A percentile compares a stretch with the other conserved stretches of the same genome.
Conservation (phyloP, 2,797 vertebrate species). For the Cottoperca gobio region DNA sequence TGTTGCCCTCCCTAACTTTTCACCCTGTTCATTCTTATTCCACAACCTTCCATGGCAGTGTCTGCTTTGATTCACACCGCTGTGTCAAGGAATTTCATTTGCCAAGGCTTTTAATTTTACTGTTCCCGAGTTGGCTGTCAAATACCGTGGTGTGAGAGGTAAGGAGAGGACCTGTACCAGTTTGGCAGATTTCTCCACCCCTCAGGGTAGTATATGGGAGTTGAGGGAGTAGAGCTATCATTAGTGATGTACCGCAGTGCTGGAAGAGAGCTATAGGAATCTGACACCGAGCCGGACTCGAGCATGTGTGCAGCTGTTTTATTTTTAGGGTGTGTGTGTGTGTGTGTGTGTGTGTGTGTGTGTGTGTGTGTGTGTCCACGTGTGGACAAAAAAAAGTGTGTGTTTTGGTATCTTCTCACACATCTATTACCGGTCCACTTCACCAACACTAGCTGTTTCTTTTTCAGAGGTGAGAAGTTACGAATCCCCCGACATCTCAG, state of each 20-base stretch:
- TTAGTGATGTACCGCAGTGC: slow-evolving; percentile 71
- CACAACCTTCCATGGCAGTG: slow-evolving; percentile 42
- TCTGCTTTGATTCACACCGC: slow-evolving; percentile 73
- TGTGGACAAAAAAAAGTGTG: slow-evolving; percentile 20
- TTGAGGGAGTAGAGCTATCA: slow-evolving; percentile 69
- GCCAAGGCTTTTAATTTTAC: slow-evolving; percentile 76
- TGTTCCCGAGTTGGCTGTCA: slow-evolving; percentile 74
- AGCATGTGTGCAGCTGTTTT: slow-evolving; percentile 25
- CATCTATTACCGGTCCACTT: slow-evolving; percentile 59
- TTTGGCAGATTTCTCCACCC: slow-evolving; percentile 74
- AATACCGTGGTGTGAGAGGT: slow-evolving; percentile 60
- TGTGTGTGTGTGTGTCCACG: slow-evolving; percentile 5
- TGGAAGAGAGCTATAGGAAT: slow-evolving; percentile 64
- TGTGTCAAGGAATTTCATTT: slow-evolving; percentile 76
- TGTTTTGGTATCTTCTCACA: slow-evolving; percentile 36
- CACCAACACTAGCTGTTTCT: slow-evolving; percentile 45
- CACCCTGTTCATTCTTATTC: slow-evolving; percentile 51
- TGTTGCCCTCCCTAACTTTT: slow-evolving; percentile 39
- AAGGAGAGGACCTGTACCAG: slow-evolving; percentile 59
- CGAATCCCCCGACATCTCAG: slow-evolving; percentile 60
- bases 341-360: background rate
- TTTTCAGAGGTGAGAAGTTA: slow-evolving; percentile 56
- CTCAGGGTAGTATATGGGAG: slow-evolving; percentile 58
- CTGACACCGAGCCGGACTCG: slow-evolving; percentile 42
- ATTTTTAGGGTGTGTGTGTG: background rate